Conservation (phyloP, 2,888 invertebrate genomes). For the Scelioninae gen. 1 region DNA sequence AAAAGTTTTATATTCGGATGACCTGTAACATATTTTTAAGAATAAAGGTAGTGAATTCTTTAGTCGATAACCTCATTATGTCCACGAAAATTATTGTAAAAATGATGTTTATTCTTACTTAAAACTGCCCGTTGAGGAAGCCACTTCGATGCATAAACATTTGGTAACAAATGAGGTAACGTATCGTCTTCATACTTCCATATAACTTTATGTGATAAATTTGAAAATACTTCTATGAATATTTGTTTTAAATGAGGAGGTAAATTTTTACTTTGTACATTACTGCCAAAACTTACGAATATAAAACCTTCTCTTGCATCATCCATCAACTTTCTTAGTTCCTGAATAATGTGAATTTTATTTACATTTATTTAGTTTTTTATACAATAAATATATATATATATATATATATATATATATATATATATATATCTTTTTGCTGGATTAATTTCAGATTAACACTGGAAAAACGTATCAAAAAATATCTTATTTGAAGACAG, state of each 20-base stretch:
- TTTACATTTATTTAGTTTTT: no score
- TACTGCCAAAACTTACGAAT: slow-evolving; percentile 74
- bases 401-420: no score
- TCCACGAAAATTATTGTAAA: neutral
- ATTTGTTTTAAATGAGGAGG: slow-evolving; percentile 18
- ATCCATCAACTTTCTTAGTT: slow-evolving; percentile 68
- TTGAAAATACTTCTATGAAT: slow-evolving; percentile 69
- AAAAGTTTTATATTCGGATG: slow-evolving; percentile 76
- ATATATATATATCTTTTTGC: no score
- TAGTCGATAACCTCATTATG: neutral
- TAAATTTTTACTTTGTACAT: slow-evolving; percentile 33
- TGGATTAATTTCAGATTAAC: no score
- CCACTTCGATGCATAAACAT: slow-evolving; percentile 72
- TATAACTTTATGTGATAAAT: slow-evolving; percentile 71
- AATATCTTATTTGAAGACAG: no score
- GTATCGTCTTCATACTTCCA: slow-evolving; percentile 73
- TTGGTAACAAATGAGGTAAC: slow-evolving; percentile 47
- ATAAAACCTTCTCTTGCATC: slow-evolving; percentile 73
- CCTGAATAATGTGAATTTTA: slow-evolving; percentile 49
- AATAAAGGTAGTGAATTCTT: neutral
- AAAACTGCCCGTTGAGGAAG: slow-evolving; percentile 73
- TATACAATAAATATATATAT: no score
- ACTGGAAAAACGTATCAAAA: no score
- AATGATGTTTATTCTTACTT: slow-evolving; percentile 54
- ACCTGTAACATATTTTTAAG: slow-evolving; percentile 37